Conservation (phyloP, 1,140 invertebrate genomes). For the Drosophila auraria region DNA sequence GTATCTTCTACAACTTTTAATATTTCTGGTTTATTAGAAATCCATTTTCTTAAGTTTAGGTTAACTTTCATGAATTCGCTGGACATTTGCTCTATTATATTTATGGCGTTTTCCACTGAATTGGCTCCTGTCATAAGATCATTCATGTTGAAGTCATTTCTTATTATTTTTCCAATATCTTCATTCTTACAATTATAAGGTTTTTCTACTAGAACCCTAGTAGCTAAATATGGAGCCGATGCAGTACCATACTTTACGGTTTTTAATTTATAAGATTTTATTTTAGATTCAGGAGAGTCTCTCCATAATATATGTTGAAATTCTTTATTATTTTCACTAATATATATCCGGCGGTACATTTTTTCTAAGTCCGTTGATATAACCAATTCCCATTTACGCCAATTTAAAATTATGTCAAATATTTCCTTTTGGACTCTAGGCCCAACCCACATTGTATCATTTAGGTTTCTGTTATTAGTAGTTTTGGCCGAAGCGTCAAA, state of each 20-base stretch:
- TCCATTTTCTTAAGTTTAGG: slow-evolving; percentile 6
- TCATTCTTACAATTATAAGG: too few species aligned
- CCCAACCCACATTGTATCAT: not conserved
- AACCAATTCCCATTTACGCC: not conserved
- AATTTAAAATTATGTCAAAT: not conserved
- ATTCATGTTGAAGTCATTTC: too few species aligned
- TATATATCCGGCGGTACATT: not conserved
- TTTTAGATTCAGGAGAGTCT: too few species aligned
- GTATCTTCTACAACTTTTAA: not conserved
- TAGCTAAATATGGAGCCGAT: too few species aligned
- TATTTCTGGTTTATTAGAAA: not conserved
- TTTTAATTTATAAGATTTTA: too few species aligned
- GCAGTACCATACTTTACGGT: too few species aligned
- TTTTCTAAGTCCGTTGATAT: not conserved
- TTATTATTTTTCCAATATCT: too few species aligned
- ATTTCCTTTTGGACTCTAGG: slow-evolving; percentile 1
- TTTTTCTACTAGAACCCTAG: too few species aligned
- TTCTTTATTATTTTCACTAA: too few species aligned
- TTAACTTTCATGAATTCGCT: not conserved
- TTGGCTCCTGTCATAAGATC: too few species aligned
- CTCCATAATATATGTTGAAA: slow-evolving; percentile 1
- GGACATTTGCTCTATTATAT: too few species aligned
- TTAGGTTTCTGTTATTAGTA: not conserved
- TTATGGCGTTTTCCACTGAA: too few species aligned
- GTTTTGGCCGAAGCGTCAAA: not conserved